Percentiles rank a stretch among this genome's conserved stretches.
phyloP scores from a whole-genome alignment of 1,140 invertebrate species.

The Halesus radiatus region DNA sequence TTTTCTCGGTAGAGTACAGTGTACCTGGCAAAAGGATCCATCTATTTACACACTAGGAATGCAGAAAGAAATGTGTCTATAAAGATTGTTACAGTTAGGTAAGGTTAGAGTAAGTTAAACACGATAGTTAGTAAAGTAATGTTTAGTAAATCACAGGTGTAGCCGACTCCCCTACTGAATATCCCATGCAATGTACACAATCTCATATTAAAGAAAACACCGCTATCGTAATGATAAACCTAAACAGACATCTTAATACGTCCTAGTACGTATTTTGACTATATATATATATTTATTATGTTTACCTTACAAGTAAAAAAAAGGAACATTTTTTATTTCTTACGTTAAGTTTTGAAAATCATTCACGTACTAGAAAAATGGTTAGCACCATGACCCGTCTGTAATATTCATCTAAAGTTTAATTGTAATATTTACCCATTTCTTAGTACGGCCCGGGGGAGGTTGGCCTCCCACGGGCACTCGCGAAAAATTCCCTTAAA shows the following conservation, averaged over 20 bases:
- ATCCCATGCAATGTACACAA: conserved; percentile 47
- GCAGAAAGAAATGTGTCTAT: neutral
- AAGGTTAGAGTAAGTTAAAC: conserved; percentile 40
- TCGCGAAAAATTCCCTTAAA: conserved; percentile 55
- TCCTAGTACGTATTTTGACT: conserved; percentile 56
- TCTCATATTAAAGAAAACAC: conserved; percentile 40
- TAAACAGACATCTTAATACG: conserved; percentile 57
- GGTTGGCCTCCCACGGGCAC: conserved; percentile 15
- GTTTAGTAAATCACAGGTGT: conserved; percentile 58
- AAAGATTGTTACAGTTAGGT: neutral
- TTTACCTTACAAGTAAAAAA: conserved; percentile 57
- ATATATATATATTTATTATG: conserved; percentile 54
- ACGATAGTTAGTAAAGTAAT: conserved; percentile 49
- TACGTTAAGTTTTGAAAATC: conserved; percentile 53
- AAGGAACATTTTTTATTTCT: conserved; percentile 57
- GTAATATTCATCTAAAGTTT: conserved; percentile 58
- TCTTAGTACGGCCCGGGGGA: conserved; percentile 52
- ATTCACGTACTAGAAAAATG: conserved; percentile 58
- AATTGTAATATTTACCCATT: conserved; percentile 59
- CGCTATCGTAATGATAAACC: conserved; percentile 46
- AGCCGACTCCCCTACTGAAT: conserved; percentile 51
- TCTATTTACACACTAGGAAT: neutral
- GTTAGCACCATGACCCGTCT: conserved; percentile 58
- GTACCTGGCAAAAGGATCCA: conserved; percentile 6
- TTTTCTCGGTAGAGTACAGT: neutral